These are phyloP conservation scores for Petrocephalus schoutedeni DNA, from an alignment of 2,797 vertebrate species.

Conservation along the genomic window DNA sequence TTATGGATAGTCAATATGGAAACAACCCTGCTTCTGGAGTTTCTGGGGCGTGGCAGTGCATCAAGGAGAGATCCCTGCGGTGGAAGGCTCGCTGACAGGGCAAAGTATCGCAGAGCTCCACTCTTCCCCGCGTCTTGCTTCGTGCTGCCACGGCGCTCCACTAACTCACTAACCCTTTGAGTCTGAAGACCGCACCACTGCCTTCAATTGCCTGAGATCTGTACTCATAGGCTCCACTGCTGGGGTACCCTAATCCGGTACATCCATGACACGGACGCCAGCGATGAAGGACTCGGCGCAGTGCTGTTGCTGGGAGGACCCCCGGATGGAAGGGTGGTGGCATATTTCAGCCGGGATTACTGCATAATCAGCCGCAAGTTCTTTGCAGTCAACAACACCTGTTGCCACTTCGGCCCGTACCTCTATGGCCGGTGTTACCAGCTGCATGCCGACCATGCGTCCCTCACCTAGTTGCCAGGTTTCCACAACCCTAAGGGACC, in stretches of 20 bases:
- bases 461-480: not conserved
- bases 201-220: not conserved
- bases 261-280: not conserved
- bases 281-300: not conserved
- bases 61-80: not conserved
- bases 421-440: not conserved
- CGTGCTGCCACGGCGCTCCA: not conserved
- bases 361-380: not conserved
- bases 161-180: not conserved
- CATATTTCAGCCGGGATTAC: not conserved
- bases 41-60: not conserved
- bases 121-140: not conserved
- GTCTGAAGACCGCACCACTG: not conserved
- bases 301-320: not conserved
- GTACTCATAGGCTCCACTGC: not conserved
- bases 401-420: not conserved
- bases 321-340: not conserved
- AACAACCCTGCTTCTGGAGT: not conserved
- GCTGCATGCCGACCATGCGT: not conserved
- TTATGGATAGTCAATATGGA: no score
- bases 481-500: not conserved
- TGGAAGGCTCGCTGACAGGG: not conserved
- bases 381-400: not conserved
- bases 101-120: not conserved
- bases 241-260: not conserved